Evolutionary conservation across 2,888 invertebrate species (phyloP).

Genomic region (Pterobdella sp.): DNA sequence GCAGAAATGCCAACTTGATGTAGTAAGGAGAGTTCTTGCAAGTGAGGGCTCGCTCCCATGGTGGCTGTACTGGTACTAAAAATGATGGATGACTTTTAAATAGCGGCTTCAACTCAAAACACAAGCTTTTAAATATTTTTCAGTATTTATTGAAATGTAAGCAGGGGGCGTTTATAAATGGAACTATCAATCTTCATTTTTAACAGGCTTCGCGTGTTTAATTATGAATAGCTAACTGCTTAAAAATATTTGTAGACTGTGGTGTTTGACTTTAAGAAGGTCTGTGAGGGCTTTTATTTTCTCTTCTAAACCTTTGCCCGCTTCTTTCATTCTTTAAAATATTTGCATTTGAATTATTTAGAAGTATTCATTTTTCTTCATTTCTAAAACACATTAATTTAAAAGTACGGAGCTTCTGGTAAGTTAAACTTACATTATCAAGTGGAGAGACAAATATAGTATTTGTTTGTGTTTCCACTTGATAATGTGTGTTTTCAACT

Average conservation of each 20-base stretch:
- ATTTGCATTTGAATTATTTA: background rate
- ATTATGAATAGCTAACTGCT: constrained; percentile 16
- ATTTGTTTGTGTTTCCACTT: too few species aligned
- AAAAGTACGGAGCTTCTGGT: too few species aligned
- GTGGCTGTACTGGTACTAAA: constrained; percentile 37
- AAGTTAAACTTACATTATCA: too few species aligned
- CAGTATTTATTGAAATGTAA: too few species aligned
- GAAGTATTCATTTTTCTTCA: background rate
- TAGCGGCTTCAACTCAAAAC: background rate
- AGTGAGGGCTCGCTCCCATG: constrained; percentile 46
- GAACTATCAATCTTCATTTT: too few species aligned
- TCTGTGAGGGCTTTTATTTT: constrained; percentile 17
- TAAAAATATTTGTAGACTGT: constrained; percentile 22
- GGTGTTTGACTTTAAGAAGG: constrained; percentile 14
- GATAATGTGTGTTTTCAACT: too few species aligned
- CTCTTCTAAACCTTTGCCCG: constrained; percentile 1
- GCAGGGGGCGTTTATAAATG: too few species aligned
- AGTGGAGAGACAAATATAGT: too few species aligned
- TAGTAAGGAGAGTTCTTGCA: constrained; percentile 45
- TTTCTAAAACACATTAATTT: background rate
- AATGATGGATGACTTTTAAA: background rate
- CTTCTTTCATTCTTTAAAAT: background rate
- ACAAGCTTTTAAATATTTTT: too few species aligned
- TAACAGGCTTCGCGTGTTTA: too few species aligned
- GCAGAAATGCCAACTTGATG: constrained; percentile 45